Evolutionary conservation across 2,888 invertebrate species (phyloP).

Genomic region (Tricholauxania praeusta): DNA sequence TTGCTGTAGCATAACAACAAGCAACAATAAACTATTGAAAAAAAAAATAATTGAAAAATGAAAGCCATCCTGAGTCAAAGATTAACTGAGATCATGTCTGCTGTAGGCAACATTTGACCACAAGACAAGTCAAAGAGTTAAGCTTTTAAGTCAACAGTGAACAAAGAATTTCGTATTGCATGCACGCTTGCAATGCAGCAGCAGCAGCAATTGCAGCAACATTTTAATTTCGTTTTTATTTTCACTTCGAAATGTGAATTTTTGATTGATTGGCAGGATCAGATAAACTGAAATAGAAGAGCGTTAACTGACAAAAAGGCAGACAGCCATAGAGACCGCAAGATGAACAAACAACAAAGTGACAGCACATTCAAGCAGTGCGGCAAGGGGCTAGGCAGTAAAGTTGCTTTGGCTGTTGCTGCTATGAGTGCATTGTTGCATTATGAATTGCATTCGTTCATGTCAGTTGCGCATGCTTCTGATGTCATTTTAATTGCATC

Average conservation of each 20-base stretch:
- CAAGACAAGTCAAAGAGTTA: not conserved
- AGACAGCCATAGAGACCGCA: not conserved
- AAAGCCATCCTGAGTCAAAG: conserved; percentile 4
- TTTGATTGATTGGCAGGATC: conserved; percentile 31
- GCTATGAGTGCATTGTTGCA: not conserved
- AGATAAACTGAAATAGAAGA: conserved; percentile 24
- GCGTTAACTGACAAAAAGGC: not conserved
- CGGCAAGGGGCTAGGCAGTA: not conserved
- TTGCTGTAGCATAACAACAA: too few relatives aligned
- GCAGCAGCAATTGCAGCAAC: conserved; percentile 4
- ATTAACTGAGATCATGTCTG: not conserved
- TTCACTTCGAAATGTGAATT: conserved; percentile 6
- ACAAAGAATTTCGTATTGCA: not conserved
- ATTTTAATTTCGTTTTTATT: not conserved
- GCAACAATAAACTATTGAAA: not conserved
- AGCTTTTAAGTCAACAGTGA: not conserved
- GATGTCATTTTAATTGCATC: conserved; percentile 14
- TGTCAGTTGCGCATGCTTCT: conserved; percentile 26
- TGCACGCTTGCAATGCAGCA: not conserved
- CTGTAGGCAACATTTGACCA: not conserved
- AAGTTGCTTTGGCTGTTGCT: not conserved
- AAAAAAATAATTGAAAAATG: not conserved
- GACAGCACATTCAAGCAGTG: not conserved
- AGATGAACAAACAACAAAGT: not conserved
- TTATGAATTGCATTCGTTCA: conserved; percentile 12